These are phyloP conservation scores for Bombyx mandarina DNA, from an alignment of 1,140 invertebrate genomes.

Conservation along the genomic window DNA sequence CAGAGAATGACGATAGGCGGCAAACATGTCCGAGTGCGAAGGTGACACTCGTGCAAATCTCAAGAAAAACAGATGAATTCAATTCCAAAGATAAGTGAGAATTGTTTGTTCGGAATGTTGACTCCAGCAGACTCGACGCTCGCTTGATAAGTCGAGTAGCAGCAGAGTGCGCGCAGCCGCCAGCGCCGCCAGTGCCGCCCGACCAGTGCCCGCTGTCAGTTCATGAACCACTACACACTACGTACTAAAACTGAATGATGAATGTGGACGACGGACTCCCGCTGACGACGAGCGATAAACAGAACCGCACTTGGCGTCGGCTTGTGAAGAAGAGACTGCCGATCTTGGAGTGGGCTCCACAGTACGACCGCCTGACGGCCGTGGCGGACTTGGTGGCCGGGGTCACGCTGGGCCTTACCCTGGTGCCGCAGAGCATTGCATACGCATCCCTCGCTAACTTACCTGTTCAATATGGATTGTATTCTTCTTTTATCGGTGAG, in stretches of 20 bases:
- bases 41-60: background rate
- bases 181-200: background rate
- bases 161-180: background rate
- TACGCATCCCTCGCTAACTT: constrained; percentile 84
- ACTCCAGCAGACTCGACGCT: background rate
- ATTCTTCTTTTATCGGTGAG: constrained; percentile 68
- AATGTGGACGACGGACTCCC: constrained; percentile 21
- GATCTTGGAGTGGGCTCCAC: constrained; percentile 75
- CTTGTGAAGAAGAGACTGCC: constrained; percentile 55
- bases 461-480: constrained; percentile 76
- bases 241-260: constrained; percentile 8
- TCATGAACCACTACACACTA: background rate
- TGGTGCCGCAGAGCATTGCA: constrained; percentile 89
- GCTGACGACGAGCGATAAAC: constrained; percentile 3
- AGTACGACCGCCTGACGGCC: constrained; percentile 73
- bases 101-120: background rate
- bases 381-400: constrained; percentile 81
- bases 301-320: constrained; percentile 16
- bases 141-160: background rate
- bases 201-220: background rate
- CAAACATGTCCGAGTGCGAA: background rate
- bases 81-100: background rate
- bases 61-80: no score
- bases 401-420: constrained; percentile 83
- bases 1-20: no score